Conservation (phyloP, 1,140 invertebrate species). For the Penaeus indicus region DNA sequence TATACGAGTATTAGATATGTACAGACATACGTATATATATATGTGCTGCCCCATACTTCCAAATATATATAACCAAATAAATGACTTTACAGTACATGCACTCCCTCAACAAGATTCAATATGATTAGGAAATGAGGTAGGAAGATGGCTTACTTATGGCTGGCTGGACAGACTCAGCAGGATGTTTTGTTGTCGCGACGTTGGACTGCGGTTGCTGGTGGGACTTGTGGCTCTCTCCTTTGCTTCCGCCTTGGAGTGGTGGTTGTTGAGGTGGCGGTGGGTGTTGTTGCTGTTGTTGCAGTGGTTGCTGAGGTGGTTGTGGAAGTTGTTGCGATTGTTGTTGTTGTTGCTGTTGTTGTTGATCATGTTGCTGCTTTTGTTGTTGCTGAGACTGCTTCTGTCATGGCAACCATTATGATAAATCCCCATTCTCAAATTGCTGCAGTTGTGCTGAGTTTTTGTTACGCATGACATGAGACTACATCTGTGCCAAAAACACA, state of each 20-base stretch:
- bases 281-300: slow-evolving; percentile 43
- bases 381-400: slow-evolving; percentile 59
- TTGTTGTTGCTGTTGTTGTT: slow-evolving; percentile 20
- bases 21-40: background rate
- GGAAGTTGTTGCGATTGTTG: background rate
- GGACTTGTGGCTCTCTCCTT: slow-evolving; percentile 53
- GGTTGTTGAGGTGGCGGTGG: background rate
- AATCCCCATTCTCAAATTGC: slow-evolving; percentile 58
- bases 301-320: slow-evolving; percentile 48
- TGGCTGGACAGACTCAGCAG: slow-evolving; percentile 29
- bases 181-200: slow-evolving; percentile 33
- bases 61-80: no score
- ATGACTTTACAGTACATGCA: no score
- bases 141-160: slow-evolving; percentile 45
- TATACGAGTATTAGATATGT: no score
- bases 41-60: background rate
- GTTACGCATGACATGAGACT: slow-evolving; percentile 61
- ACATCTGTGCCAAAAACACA: slow-evolving; percentile 61
- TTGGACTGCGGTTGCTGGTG: slow-evolving; percentile 36
- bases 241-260: slow-evolving; percentile 46
- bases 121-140: background rate
- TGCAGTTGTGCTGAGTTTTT: slow-evolving; percentile 57
- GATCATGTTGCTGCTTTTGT: slow-evolving; percentile 47
- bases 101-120: no score
- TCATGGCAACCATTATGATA: slow-evolving; percentile 61